Base-by-base conservation (phyloP, 2,797 vertebrate genomes). In the Crocodylus rhombifer region DNA sequence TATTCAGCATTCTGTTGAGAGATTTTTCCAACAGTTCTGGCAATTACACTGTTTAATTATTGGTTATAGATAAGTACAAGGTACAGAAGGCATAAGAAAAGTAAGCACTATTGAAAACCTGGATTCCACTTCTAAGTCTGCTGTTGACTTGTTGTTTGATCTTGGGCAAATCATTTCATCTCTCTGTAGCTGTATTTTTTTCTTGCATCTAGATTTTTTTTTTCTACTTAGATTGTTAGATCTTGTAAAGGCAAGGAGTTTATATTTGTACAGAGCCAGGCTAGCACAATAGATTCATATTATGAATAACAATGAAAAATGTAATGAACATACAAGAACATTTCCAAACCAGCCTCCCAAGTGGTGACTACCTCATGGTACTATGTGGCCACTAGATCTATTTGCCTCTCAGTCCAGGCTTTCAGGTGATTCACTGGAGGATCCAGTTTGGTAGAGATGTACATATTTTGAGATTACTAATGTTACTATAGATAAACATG, bases 261-360 rank as follows among this genome's bases (percentile, higher is more conserved):
- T 42, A 10, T 51, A 33, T 4, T 20, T 73, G 26, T 12, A 8
- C 55, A n/a, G 57, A 26, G n/a, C 13, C 12, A 36, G 42, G 42
- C 42, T 42, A 69, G 64, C 30, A 33, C 14, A 69, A 28, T 26
- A 82, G 18, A 26, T 30, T 74, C 20, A 12, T 83, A 67, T 82
- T 42, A 42, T 18, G 14, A 25, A 4, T 55, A 36, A 30, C 62
- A 55, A 55, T 6, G 8, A 83, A 30, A 36, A 1, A 0, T n/a
- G 6, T 36, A 58, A 30, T 10, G 69, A 30, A 56, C 71, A 13
- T 56, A 21, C 23, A 65, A 25, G 23, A 42, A 6, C 1, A 0
- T 75, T 56, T 55, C 42, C 14, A 62, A 16, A 42, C n/a, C 28
- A 51, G 58, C 36, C 36, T 84, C 61, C 82, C 62, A 65, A 17